Conservation (phyloP, 2,113 vertebrate genomes). For the Planiliza haematocheilus region DNA sequence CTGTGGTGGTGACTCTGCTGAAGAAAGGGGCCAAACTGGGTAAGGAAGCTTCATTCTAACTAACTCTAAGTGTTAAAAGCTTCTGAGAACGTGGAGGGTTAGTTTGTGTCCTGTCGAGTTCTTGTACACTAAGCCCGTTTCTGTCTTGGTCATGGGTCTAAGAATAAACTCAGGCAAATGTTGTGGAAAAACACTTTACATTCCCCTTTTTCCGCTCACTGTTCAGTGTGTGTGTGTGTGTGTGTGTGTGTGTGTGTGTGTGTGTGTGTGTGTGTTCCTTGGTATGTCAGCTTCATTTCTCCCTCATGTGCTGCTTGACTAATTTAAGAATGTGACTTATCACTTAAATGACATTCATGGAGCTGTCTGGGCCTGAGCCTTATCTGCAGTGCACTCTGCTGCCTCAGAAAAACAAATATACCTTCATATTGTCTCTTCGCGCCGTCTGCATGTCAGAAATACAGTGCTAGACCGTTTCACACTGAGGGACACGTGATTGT, state of each 20-base stretch:
- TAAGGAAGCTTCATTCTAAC: slow-evolving; percentile 62
- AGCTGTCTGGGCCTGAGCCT: slow-evolving; percentile 50
- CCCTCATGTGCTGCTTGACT: slow-evolving; percentile 60
- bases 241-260: slow-evolving; percentile 1
- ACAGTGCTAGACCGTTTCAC: slow-evolving; percentile 23
- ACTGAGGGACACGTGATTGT: slow-evolving; percentile 44
- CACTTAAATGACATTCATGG: slow-evolving; percentile 61
- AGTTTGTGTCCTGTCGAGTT: background rate
- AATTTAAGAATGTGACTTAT: slow-evolving; percentile 75
- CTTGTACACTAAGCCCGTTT: slow-evolving; percentile 11
- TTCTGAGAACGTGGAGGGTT: background rate
- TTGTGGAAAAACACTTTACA: slow-evolving; percentile 51
- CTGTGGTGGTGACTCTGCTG: slow-evolving; percentile 93
- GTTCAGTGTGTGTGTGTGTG: background rate
- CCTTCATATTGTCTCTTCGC: slow-evolving; percentile 27
- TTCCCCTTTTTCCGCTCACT: slow-evolving; percentile 23
- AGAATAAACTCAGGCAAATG: slow-evolving; percentile 52
- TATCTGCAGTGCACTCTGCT: slow-evolving; percentile 56
- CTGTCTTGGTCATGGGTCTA: slow-evolving; percentile 28
- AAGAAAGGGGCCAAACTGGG: slow-evolving; percentile 97
- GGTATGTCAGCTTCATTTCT: slow-evolving; percentile 22
- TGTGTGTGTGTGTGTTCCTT: background rate
- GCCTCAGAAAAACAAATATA: slow-evolving; percentile 32
- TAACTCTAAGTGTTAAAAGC: background rate
- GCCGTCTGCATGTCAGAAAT: slow-evolving; percentile 33